phyloP scores from a whole-genome alignment of 2,888 invertebrate genomes.

The Antitype chi region DNA sequence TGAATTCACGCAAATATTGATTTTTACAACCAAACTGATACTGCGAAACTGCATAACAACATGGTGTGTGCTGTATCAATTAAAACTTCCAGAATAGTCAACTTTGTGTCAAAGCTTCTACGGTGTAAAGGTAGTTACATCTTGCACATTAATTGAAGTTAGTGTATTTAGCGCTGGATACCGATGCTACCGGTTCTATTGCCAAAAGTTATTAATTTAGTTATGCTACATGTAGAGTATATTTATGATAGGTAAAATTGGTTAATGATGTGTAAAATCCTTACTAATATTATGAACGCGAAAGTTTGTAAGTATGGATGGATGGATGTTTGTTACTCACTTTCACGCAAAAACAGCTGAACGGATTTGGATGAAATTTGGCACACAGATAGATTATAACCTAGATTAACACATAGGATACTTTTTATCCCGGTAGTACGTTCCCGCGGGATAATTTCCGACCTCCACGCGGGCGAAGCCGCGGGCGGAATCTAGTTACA shows the following conservation, averaged over 20 bases:
- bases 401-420: too few relatives aligned
- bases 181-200: not conserved
- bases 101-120: not conserved
- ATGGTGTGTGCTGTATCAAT: not conserved
- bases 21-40: not conserved
- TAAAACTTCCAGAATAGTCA: slow-evolving; percentile 10
- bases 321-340: too few relatives aligned
- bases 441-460: too few relatives aligned
- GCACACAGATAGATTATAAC: too few relatives aligned
- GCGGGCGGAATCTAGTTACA: too few relatives aligned
- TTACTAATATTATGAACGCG: too few relatives aligned
- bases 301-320: too few relatives aligned
- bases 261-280: not conserved
- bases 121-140: not conserved
- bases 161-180: not conserved
- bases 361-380: too few relatives aligned
- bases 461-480: too few relatives aligned
- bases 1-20: not conserved
- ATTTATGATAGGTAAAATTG: not conserved
- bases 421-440: too few relatives aligned
- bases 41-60: not conserved
- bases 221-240: too few relatives aligned
- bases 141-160: not conserved
- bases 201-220: not conserved
- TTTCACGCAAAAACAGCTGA: too few relatives aligned